Conservation (phyloP, 2,797 vertebrate genomes). For the Crenichthys baileyi region DNA sequence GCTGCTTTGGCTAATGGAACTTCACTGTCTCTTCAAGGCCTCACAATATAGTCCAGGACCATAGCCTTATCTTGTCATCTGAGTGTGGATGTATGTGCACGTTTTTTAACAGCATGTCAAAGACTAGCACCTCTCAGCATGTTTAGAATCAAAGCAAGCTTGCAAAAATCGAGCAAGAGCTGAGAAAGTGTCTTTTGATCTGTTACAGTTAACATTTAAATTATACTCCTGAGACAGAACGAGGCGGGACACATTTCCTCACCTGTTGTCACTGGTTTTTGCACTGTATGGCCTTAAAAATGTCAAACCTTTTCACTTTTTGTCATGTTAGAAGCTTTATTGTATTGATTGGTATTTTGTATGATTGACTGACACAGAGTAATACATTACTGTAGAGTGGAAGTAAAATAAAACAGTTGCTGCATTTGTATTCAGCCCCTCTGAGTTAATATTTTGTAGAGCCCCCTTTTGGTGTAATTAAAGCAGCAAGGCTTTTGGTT, state of each 20-base stretch:
- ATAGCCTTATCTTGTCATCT: slow-evolving; percentile 59
- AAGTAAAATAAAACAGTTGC: too few species aligned
- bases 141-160: not conserved
- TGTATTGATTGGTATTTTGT: not conserved
- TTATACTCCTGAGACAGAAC: too few species aligned
- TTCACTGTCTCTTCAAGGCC: slow-evolving; percentile 73
- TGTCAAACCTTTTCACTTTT: not conserved
- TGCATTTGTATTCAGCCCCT: not conserved
- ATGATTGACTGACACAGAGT: not conserved
- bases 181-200: not conserved
- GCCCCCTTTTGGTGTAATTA: not conserved
- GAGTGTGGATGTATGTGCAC: slow-evolving; percentile 25
- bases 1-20: slow-evolving; percentile 78
- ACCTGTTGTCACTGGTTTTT: not conserved
- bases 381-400: too few species aligned
- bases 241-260: not conserved
- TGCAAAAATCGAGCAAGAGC: not conserved
- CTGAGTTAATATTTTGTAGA: not conserved
- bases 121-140: slow-evolving; percentile 10
- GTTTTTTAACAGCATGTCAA: slow-evolving; percentile 8
- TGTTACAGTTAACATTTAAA: not conserved
- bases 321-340: too few species aligned
- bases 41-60: slow-evolving; percentile 56
- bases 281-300: not conserved
- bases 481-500: not conserved